Conservation (phyloP, 2,888 invertebrate species). For the Cerastoderma edule region DNA sequence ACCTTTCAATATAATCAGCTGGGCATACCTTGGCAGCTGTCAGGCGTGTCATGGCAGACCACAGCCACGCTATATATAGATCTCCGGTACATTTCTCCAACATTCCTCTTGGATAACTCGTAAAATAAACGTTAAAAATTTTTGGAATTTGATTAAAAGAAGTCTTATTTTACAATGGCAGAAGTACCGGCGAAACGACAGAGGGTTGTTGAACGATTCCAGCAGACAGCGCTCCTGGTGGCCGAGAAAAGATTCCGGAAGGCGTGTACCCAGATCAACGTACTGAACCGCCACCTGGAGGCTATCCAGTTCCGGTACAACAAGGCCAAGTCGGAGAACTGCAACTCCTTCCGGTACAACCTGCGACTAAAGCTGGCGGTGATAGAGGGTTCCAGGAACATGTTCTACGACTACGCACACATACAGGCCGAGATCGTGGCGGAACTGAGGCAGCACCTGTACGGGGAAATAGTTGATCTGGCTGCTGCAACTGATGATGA, state of each 20-base stretch:
- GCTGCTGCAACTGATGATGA: neutral
- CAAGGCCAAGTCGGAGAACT: constrained; percentile 64
- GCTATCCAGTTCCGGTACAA: constrained; percentile 66
- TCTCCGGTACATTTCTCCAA: too few relatives aligned
- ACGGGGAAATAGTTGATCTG: constrained; percentile 19
- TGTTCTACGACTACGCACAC: constrained; percentile 74
- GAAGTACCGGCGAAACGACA: neutral
- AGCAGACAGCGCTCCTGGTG: constrained; percentile 13
- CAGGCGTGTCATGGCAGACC: too few relatives aligned
- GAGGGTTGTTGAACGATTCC: neutral
- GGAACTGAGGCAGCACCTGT: constrained; percentile 50
- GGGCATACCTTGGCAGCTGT: too few relatives aligned
- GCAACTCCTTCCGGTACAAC: constrained; percentile 70
- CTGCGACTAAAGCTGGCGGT: constrained; percentile 71
- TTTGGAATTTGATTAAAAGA: too few relatives aligned
- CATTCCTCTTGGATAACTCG: too few relatives aligned
- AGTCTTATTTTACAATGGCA: too few relatives aligned
- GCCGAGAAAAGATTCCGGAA: constrained; percentile 63
- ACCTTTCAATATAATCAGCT: too few relatives aligned
- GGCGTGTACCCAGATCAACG: constrained; percentile 70
- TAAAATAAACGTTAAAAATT: too few relatives aligned
- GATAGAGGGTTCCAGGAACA: constrained; percentile 72
- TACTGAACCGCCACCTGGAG: constrained; percentile 67
- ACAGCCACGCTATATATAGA: too few relatives aligned
- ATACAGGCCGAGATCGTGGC: constrained; percentile 66